A percentile compares a stretch with the other conserved stretches of the same genome.
phyloP scores from a whole-genome alignment of 2,888 invertebrate species.

The Pachymerium ferrugineum region DNA sequence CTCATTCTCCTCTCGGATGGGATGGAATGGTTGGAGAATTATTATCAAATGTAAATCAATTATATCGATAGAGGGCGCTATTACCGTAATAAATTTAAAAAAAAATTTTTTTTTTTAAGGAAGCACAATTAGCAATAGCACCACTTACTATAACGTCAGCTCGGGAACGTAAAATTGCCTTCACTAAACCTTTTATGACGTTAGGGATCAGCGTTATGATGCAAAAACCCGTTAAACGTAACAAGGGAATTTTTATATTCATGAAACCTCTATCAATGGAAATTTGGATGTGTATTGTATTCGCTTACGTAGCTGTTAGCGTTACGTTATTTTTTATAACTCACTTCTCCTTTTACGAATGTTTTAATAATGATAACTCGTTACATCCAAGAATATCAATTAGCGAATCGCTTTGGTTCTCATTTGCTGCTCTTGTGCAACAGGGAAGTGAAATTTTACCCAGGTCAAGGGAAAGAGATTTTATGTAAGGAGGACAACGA shows the following conservation, averaged over 20 bases:
- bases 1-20: conserved; percentile 70
- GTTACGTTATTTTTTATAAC: conserved; percentile 96
- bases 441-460: conserved; percentile 97
- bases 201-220: conserved; percentile 93
- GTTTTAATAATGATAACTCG: conserved; percentile 65
- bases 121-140: conserved; percentile 92
- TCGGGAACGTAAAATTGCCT: conserved; percentile 89
- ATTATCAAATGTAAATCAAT: conserved; percentile 66
- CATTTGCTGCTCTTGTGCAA: conserved; percentile 95
- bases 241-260: conserved; percentile 94
- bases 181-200: conserved; percentile 96
- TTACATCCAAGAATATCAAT: conserved; percentile 60
- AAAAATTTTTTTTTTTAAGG: no score
- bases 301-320: conserved; percentile 94
- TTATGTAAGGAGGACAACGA: neutral
- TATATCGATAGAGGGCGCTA: neutral
- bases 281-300: conserved; percentile 83
- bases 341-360: conserved; percentile 95
- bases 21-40: conserved; percentile 83
- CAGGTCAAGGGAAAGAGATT: conserved; percentile 55
- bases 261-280: conserved; percentile 93
- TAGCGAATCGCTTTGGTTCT: conserved; percentile 95
- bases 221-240: conserved; percentile 81
- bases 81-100: neutral
- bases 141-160: conserved; percentile 93